phyloP scores from a whole-genome alignment of 2,113 vertebrate species.

The Sclerurus mexicanus region DNA sequence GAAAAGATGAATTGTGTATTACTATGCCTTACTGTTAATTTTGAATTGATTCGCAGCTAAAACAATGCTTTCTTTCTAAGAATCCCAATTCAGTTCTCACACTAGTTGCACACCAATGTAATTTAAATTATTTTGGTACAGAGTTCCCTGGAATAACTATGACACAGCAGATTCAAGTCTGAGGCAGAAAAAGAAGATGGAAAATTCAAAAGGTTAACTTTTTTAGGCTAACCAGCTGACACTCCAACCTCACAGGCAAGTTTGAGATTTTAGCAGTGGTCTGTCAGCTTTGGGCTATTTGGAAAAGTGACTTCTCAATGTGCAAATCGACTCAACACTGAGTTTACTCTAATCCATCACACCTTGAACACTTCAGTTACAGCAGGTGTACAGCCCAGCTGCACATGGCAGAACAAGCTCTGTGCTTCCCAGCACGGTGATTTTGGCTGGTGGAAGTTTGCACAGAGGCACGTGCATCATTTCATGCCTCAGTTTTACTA shows the following conservation, averaged over 20 bases:
- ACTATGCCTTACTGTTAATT: neutral
- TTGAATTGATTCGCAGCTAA: neutral
- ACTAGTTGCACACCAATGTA: neutral
- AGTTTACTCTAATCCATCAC: neutral
- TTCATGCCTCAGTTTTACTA: neutral
- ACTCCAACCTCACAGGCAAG: neutral
- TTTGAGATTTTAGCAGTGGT: neutral
- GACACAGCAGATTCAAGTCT: neutral
- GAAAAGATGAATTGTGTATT: neutral
- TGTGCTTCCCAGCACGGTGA: neutral
- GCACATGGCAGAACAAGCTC: neutral
- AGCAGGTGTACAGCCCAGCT: neutral
- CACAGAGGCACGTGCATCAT: neutral
- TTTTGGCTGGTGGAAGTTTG: neutral
- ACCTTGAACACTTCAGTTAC: neutral
- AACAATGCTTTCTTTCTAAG: conserved; percentile 1
- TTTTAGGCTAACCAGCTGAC: neutral
- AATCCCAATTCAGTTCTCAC: neutral
- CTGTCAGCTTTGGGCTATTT: neutral
- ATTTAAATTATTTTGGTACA: neutral
- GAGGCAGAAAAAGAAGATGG: neutral
- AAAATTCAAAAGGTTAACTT: neutral
- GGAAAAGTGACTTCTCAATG: neutral
- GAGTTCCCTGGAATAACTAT: neutral
- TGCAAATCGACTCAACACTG: neutral